Evolutionary conservation across 2,888 invertebrate genomes (phyloP).

Genomic region (Eulithis prunata): DNA sequence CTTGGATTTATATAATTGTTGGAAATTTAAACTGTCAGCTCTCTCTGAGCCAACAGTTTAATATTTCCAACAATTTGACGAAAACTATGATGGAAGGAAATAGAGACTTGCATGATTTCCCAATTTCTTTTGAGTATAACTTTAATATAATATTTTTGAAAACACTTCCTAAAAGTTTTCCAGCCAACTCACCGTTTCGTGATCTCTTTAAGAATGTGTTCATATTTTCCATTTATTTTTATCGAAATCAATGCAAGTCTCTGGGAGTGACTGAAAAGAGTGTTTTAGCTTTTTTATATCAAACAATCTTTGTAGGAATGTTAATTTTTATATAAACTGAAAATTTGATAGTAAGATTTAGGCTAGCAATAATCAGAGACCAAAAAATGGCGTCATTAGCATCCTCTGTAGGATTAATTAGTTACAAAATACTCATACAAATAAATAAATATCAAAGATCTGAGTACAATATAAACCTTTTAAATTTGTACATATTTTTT

Average conservation of each 20-base stretch:
- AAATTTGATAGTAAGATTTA: slow-evolving; percentile 41
- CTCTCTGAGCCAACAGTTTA: slow-evolving; percentile 23
- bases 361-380: slow-evolving; percentile 39
- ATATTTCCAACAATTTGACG: slow-evolving; percentile 32
- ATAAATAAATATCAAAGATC: slow-evolving; percentile 31
- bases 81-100: slow-evolving; percentile 30
- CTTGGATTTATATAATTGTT: slow-evolving; percentile 33
- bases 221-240: slow-evolving; percentile 43
- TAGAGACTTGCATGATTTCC: slow-evolving; percentile 46
- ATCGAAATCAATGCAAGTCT: slow-evolving; percentile 54
- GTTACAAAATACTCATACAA: slow-evolving; percentile 37
- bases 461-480: slow-evolving; percentile 19
- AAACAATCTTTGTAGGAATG: slow-evolving; percentile 37
- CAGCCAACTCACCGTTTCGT: slow-evolving; percentile 39
- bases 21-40: too few species aligned
- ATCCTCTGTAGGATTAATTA: slow-evolving; percentile 23
- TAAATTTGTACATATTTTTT: neutral
- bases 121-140: slow-evolving; percentile 15
- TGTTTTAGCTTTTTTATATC: slow-evolving; percentile 69
- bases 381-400: slow-evolving; percentile 38
- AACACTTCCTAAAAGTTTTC: slow-evolving; percentile 36
- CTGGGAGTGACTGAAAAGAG: slow-evolving; percentile 64
- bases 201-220: slow-evolving; percentile 62
- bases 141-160: slow-evolving; percentile 19
- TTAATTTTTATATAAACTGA: slow-evolving; percentile 40